Evolutionary conservation across 2,113 vertebrate species (phyloP), one percentile per base, ranked within the genome.

Genomic region (Hydropotes inermis): DNA sequence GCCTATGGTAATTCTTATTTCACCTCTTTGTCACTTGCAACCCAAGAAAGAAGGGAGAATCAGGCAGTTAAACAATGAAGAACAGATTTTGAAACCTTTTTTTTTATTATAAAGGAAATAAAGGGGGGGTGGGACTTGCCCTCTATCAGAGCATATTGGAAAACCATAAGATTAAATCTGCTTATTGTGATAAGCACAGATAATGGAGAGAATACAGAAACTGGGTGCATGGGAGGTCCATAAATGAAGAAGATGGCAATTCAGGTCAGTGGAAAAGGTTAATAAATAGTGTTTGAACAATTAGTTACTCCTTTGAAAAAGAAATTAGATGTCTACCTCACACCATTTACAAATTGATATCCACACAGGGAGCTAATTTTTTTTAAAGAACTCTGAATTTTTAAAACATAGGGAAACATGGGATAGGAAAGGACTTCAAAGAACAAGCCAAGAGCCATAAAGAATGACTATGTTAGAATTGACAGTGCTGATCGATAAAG

Each of bases 301-400:
- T 89, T 96, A 87, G 19, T 84, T 88, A 78, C 76, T 87, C 47
- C 57, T 90, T 93, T 93, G 81, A 87, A 96, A 85, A 70, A 50
- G 94, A 89, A 85, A 43, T 79, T 89, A 47, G 13, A 76, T 79
- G 28, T 45, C 55, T 87, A 79, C 27, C 55, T 90, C 87, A 52
- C 10, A 52, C n/a, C 33, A 83, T 64, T 90, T 74, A 87, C 74
- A 90, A 95, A 93, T 87, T 92, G 78, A 85, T 92, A 45, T 90
- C 28, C 86, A 76, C 17, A 58, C 83, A 39, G 7, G 92, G 43
- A 83, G 36, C 21, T 64, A 86, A 87, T 47, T 30, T 67, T 91
- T 89, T 67, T 61, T 0, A 27, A 83, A 89, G 36, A 81, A n/a
- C n/a, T 70, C 28, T 61, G 28, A 50, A 90, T 60, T n/a, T 78